Conservation (phyloP, 2,113 vertebrate genomes). For the Sceloporus tristichus region DNA sequence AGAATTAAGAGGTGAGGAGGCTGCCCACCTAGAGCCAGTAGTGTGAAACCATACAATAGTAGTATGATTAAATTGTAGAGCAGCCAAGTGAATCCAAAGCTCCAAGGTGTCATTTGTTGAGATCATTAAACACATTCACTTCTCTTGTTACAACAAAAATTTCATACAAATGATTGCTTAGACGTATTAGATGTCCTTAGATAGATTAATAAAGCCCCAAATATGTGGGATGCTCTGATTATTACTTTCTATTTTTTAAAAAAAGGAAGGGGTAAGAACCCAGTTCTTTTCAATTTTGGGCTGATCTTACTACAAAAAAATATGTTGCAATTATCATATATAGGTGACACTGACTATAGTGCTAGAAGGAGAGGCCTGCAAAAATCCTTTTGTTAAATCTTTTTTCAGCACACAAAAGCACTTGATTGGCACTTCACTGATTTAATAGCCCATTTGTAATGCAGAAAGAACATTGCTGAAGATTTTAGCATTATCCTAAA, state of each 20-base stretch:
- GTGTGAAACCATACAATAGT: constrained; percentile 39
- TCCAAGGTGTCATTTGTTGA: constrained; percentile 25
- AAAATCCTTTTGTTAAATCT: constrained; percentile 79
- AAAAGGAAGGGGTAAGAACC: constrained; percentile 58
- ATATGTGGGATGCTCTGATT: constrained; percentile 68
- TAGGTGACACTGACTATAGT: constrained; percentile 73
- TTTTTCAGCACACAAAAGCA: constrained; percentile 76
- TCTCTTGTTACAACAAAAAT: constrained; percentile 55
- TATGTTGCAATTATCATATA: constrained; percentile 78
- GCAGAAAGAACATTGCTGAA: constrained; percentile 77
- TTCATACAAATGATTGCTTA: constrained; percentile 69
- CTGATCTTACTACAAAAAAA: constrained; percentile 71
- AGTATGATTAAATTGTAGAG: constrained; percentile 66
- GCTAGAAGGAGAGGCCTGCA: constrained; percentile 69
- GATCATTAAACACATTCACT: constrained; percentile 48
- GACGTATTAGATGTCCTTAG: constrained; percentile 61
- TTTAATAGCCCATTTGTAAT: constrained; percentile 82
- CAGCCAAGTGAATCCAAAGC: constrained; percentile 53
- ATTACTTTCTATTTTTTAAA: constrained; percentile 50
- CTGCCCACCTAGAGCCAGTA: not conserved
- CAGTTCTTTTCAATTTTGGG: constrained; percentile 63
- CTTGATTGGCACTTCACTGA: constrained; percentile 80
- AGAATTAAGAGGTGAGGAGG: not conserved
- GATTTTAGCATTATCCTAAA: constrained; percentile 79
- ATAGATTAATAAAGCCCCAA: constrained; percentile 63